A percentile compares a stretch with the other conserved stretches of the same genome.
Conservation (phyloP, 1,140 invertebrate species). For the Drosophila pachea region DNA sequence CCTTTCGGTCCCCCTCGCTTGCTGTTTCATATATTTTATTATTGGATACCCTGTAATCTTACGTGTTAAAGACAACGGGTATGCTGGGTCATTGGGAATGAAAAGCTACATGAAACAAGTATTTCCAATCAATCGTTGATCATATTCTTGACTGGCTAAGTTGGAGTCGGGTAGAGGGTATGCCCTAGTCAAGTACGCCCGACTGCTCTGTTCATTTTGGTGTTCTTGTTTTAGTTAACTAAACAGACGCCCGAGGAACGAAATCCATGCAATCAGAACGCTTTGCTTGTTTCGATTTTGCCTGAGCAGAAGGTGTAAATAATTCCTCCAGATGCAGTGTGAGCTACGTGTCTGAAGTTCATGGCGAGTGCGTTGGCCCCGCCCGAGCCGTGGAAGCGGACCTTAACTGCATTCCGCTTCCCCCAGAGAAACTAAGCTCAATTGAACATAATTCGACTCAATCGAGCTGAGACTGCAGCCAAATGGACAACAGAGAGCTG, state of each 20-base stretch:
- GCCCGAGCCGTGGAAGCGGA: slow-evolving; percentile 24
- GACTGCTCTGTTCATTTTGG: background rate
- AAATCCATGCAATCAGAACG: slow-evolving; percentile 71
- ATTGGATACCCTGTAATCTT: slow-evolving; percentile 2
- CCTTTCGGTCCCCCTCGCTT: slow-evolving; percentile 23
- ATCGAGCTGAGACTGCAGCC: slow-evolving; percentile 44
- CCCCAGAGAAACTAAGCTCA: slow-evolving; percentile 44
- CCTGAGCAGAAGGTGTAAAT: slow-evolving; percentile 63
- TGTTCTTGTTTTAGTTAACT: slow-evolving; percentile 39
- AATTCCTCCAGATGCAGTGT: slow-evolving; percentile 51
- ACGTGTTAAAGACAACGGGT: background rate
- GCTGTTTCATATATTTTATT: slow-evolving; percentile 7
- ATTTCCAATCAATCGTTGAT: too few species aligned
- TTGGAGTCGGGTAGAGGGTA: background rate
- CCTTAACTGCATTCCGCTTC: slow-evolving; percentile 25
- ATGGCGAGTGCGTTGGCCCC: slow-evolving; percentile 65
- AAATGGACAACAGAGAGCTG: slow-evolving; percentile 15
- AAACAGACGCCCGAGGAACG: slow-evolving; percentile 54
- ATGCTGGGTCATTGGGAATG: background rate
- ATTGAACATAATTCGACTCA: slow-evolving; percentile 68
- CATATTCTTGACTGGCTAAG: background rate
- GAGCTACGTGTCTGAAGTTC: slow-evolving; percentile 9
- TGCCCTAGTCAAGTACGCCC: background rate
- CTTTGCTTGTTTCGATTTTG: slow-evolving; percentile 29
- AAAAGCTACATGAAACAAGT: too few species aligned